These are phyloP conservation scores for Aphaenogaster ashmeadi DNA, from an alignment of 1,140 invertebrate species.

Conservation along the genomic window DNA sequence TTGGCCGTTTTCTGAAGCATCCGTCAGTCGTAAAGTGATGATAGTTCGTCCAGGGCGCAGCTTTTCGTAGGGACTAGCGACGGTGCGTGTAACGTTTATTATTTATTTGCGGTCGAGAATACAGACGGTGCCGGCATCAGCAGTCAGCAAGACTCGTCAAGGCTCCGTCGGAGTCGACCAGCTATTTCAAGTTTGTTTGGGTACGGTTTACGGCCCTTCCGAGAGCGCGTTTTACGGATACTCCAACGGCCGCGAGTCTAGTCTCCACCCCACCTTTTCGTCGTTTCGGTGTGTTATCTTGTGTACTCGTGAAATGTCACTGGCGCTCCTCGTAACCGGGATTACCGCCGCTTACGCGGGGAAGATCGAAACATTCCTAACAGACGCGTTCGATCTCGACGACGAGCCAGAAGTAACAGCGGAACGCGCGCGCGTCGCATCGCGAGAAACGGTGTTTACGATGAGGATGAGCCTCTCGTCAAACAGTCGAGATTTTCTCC, in stretches of 20 bases:
- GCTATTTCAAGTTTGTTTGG: constrained; percentile 79
- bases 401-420: neutral
- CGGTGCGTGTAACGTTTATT: constrained; percentile 68
- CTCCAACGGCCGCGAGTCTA: constrained; percentile 67
- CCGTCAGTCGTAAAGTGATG: constrained; percentile 58
- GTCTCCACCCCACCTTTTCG: constrained; percentile 42
- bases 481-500: constrained; percentile 74
- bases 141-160: constrained; percentile 46
- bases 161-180: constrained; percentile 38
- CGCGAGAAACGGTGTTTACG: constrained; percentile 75
- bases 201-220: constrained; percentile 73
- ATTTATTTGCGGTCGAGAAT: constrained; percentile 73
- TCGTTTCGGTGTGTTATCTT: constrained; percentile 68
- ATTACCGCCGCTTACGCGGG: constrained; percentile 37
- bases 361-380: constrained; percentile 31
- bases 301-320: constrained; percentile 58
- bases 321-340: constrained; percentile 26
- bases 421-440: constrained; percentile 11
- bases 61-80: constrained; percentile 12
- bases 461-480: constrained; percentile 77
- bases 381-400: constrained; percentile 35
- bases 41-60: constrained; percentile 34
- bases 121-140: constrained; percentile 51
- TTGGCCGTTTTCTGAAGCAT: constrained; percentile 44
- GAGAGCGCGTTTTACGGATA: constrained; percentile 73